Conservation (phyloP, 2,797 vertebrate species). For the Fistularia commersonii region DNA sequence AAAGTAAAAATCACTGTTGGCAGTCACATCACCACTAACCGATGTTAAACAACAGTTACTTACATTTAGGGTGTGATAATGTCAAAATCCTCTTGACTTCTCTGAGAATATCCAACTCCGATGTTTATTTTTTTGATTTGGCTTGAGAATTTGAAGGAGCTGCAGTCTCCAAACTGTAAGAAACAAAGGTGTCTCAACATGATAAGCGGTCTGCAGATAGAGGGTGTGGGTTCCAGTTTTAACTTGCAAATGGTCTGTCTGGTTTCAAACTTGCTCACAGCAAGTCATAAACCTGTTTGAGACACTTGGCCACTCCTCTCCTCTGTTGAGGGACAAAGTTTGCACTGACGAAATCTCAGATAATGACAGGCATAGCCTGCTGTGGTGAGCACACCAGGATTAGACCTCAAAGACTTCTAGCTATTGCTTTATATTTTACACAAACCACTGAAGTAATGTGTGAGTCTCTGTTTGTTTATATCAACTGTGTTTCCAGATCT, state of each 20-base stretch:
- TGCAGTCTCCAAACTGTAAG: conserved; percentile 34
- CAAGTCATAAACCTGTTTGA: conserved; percentile 76
- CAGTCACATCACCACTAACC: conserved; percentile 2
- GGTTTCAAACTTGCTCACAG: conserved; percentile 66
- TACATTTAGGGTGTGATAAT: conserved; percentile 56
- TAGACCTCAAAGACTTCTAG: too few relatives aligned
- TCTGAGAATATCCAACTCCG: conserved; percentile 38
- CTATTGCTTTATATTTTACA: too few relatives aligned
- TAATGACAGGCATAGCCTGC: conserved; percentile 17
- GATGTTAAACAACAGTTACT: conserved; percentile 42
- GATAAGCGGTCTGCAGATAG: conserved; percentile 59
- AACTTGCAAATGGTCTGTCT: conserved; percentile 75
- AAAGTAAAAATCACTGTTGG: conserved; percentile 8
- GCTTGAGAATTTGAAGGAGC: conserved; percentile 22
- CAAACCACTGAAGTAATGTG: too few relatives aligned
- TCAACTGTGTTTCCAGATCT: too few relatives aligned
- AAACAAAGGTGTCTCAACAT: conserved; percentile 67
- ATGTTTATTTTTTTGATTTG: conserved; percentile 23
- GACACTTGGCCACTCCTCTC: conserved; percentile 63
- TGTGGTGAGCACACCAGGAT: too few relatives aligned
- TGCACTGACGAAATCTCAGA: conserved; percentile 39
- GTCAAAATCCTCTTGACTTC: conserved; percentile 48
- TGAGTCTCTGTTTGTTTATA: too few relatives aligned
- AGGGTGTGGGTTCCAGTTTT: conserved; percentile 86
- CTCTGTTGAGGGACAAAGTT: conserved; percentile 54